phyloP scores from a whole-genome alignment of 2,797 vertebrate species.

The Onychomys torridus region DNA sequence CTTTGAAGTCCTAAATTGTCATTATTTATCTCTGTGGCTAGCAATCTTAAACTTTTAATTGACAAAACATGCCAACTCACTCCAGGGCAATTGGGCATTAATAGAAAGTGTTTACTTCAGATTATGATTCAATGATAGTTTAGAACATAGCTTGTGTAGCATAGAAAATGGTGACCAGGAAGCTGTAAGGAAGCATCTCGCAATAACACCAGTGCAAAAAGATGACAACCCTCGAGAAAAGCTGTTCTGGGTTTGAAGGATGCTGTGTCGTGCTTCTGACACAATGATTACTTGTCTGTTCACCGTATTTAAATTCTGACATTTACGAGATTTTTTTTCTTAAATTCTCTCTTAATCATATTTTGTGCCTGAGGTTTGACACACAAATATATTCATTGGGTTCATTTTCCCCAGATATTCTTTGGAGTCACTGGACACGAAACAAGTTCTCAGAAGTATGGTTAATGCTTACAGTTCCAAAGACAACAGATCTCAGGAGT shows the following conservation, averaged over 20 bases:
- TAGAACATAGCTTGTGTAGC: not conserved
- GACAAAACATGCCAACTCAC: not conserved
- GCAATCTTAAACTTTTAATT: not conserved
- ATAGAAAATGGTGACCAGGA: not conserved
- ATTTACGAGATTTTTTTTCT: constrained; percentile 43
- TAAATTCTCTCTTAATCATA: constrained; percentile 31
- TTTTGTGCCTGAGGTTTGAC: not conserved
- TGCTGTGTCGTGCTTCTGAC: not conserved
- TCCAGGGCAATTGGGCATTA: not conserved
- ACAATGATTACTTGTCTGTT: not conserved
- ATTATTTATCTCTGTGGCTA: constrained; percentile 8
- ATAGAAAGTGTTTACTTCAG: constrained; percentile 20
- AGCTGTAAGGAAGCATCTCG: not conserved
- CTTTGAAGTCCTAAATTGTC: not conserved
- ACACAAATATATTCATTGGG: constrained; percentile 58
- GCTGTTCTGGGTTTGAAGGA: not conserved
- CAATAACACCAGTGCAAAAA: not conserved
- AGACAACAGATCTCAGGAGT: not conserved
- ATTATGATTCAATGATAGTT: not conserved
- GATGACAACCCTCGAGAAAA: not conserved
- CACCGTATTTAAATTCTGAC: constrained; percentile 39
- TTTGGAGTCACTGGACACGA: constrained; percentile 65
- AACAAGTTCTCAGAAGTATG: constrained; percentile 68
- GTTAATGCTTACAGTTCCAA: constrained; percentile 77
- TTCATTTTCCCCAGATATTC: constrained; percentile 32